Base-by-base conservation (phyloP, 2,113 vertebrate species). In the Jacana jacana region DNA sequence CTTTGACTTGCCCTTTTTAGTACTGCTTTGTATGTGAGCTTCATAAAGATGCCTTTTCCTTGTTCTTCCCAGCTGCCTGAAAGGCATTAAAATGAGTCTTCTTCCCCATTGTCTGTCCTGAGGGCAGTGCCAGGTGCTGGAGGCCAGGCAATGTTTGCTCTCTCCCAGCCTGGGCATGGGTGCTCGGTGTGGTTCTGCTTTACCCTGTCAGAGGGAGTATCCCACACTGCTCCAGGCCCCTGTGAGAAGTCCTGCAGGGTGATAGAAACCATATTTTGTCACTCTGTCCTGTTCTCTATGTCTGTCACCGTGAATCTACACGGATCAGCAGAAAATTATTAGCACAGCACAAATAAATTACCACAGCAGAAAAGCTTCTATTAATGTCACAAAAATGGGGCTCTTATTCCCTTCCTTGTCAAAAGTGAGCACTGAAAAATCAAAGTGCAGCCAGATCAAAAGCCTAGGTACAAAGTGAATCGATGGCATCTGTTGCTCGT, bases 371-470 rank as follows among this genome's bases (percentile, higher is more conserved):
- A 78, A 82, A 88, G 40, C n/a, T 27, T 95, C 83, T 87, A 63
- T 93, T 86, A 86, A 48, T 93, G 91, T 92, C 92, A 93, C 57
- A 80, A 88, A 96, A 96, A 92, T 58, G 70, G 81, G 86, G 52
- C 83, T 94, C 64, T 84, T 93, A 33, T 54, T 94, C 91, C 72
- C 87, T 95, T 93, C 76, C 94, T 96, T 94, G 86, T 96, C 78
- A 92, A 82, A 93, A 92, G 72, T 17, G 44, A 86, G 84, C 66
- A 70, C 23, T 64, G 82, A 86, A 92, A 92, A 96, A 90, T 93
- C 83, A 80, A 48, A 93, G 71, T 86, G 24, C 61, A 93, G 63
- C 30, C 52, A 85, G 89, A 91, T 96, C 86, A 95, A 92, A 94
- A 71, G 83, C 89, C n/a, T 24, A 66, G 65, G 87, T 95, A 88